phyloP scores from a whole-genome alignment of 2,797 vertebrate genomes.

The Florisuga fusca region DNA sequence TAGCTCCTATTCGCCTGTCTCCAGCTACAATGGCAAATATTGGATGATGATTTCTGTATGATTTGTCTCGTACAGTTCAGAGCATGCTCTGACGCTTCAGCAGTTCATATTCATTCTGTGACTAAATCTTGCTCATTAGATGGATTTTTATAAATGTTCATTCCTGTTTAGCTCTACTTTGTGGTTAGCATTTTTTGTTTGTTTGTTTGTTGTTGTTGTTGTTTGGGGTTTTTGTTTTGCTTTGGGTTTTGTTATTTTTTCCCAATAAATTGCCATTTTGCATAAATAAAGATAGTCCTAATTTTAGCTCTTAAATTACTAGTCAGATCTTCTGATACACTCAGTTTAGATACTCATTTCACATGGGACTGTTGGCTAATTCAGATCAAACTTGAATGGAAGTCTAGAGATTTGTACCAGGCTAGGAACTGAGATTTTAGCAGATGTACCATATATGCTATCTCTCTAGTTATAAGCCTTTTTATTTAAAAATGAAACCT shows the following conservation, averaged over 20 bases:
- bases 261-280: not conserved
- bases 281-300: not conserved
- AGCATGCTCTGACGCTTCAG: not conserved
- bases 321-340: not conserved
- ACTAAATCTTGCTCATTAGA: not conserved
- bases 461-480: not conserved
- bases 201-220: too few relatives aligned
- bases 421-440: not conserved
- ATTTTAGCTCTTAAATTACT: not conserved
- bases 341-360: not conserved
- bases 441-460: not conserved
- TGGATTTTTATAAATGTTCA: not conserved
- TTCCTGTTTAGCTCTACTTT: not conserved
- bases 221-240: too few relatives aligned
- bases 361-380: not conserved
- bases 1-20: not conserved
- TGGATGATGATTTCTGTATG: constrained; percentile 29
- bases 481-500: not conserved
- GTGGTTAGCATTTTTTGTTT: not conserved
- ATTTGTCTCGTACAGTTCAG: constrained; percentile 10
- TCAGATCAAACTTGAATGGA: not conserved
- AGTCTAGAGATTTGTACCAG: not conserved
- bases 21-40: not conserved
- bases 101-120: not conserved
- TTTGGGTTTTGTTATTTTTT: not conserved